Conservation (phyloP, 2,113 vertebrate genomes). For the Triplophysa dalaica region DNA sequence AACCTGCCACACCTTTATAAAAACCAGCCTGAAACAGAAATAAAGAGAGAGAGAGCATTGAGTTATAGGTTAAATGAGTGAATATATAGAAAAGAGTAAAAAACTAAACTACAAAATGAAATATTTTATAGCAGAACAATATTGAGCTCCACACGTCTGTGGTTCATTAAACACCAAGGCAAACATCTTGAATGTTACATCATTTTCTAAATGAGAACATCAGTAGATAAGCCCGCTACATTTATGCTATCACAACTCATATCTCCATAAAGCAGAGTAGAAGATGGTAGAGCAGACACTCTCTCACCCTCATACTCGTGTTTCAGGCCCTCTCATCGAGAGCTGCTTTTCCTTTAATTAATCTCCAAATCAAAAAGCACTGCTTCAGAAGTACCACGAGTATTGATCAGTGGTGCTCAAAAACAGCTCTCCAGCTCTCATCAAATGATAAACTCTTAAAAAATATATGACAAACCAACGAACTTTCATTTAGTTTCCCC, state of each 20-base stretch:
- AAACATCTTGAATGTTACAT: constrained; percentile 1
- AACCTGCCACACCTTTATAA: constrained; percentile 90
- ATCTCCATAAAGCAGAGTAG: constrained; percentile 1
- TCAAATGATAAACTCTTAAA: no score
- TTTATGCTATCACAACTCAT: constrained; percentile 21
- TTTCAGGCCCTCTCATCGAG: constrained; percentile 31
- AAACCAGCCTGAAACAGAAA: constrained; percentile 76
- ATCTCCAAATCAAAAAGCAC: constrained; percentile 64
- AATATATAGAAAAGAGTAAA: neutral
- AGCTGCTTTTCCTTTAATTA: constrained; percentile 60
- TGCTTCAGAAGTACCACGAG: constrained; percentile 46
- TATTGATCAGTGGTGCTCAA: constrained; percentile 6
- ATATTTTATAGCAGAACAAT: neutral
- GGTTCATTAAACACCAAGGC: neutral
- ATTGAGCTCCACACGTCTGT: neutral
- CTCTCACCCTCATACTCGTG: constrained; percentile 1
- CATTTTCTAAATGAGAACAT: neutral
- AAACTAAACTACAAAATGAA: neutral
- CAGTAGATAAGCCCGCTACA: neutral
- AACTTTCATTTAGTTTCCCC: no score
- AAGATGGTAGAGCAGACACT: neutral
- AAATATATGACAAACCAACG: no score
- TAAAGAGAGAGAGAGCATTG: neutral
- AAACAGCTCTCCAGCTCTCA: neutral
- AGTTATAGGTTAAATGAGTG: neutral